Evolutionary conservation across 2,888 invertebrate species (phyloP).

Genomic region (Acanthococcus lagerstroemiae): DNA sequence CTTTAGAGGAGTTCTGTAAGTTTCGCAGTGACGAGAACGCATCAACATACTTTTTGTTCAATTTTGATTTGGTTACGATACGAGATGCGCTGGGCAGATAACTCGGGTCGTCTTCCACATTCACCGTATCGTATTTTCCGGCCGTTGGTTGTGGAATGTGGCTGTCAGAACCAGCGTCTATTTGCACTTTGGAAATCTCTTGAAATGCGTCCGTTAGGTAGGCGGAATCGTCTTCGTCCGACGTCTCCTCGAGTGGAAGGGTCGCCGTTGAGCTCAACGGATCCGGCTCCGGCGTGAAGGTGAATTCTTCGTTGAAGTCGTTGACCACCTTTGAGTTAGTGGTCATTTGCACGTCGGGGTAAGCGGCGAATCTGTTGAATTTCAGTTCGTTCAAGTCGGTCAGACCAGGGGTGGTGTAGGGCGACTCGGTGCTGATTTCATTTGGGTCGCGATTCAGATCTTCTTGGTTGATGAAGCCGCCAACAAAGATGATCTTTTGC

Average conservation of each 20-base stretch:
- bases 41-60: background rate
- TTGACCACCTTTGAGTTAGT: background rate
- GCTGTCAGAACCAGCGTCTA: too few relatives aligned
- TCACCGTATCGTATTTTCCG: too few relatives aligned
- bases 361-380: too few relatives aligned
- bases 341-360: background rate
- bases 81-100: background rate
- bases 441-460: background rate
- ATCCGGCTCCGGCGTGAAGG: background rate
- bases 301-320: background rate
- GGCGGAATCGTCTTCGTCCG: background rate
- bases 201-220: too few relatives aligned
- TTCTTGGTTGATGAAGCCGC: constrained; percentile 8
- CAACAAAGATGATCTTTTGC: constrained; percentile 2
- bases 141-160: background rate
- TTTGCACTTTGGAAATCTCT: too few relatives aligned
- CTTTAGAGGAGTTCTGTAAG: background rate
- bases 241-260: too few relatives aligned
- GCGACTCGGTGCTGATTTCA: background rate
- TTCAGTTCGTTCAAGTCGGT: background rate
- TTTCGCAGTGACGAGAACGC: constrained; percentile 1
- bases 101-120: background rate
- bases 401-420: background rate
- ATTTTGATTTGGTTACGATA: background rate
- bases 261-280: too few relatives aligned